Base-by-base conservation (phyloP, 2,888 invertebrate species). In the Notocelia uddmanniana region DNA sequence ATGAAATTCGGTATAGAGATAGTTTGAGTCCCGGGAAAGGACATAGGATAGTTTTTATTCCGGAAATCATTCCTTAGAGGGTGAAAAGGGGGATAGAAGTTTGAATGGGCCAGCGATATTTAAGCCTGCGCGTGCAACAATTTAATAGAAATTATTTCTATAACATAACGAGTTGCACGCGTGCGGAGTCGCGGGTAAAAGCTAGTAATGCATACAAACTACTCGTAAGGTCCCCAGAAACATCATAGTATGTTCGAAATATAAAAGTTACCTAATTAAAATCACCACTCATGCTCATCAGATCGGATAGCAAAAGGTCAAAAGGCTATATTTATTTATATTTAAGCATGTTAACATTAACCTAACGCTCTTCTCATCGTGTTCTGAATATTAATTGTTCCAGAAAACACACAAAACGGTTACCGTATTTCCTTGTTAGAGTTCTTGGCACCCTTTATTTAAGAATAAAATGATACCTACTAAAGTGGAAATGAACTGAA, bases 401-500 rank as follows among this genome's bases (percentile, higher is more conserved):
- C 82, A 85, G 82, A 84, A 84, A 87, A 78, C 81, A 84, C 82
- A 82, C 84, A 83, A 84, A 87, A 84, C 84, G 85, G 84, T 87
- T 78, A 90, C 91, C 90, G 90, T 92, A 76, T 89, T 91, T 90
- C 89, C 91, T 89, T 91, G n/a, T n/a, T n/a, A n/a, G n/a, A 91
- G 90, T 89, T 92, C 90, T 90, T 90, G 91, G 85, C 88, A 88
- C 89, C 90, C 90, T 91, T 91, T 92, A 90, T 89, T 87, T 83
- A 79, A 79, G 85, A 86, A 85, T 87, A 87, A 88, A 88, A 86
- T 85, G 79, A 85, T 85, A 80, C 82, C 86, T 85, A 89, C 89
- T 90, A 88, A 88, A 85, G 88, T 89, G 89, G 85, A 89, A 90
- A 90, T 90, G 84, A 89, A 85, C 81, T 82, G 84, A 88, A 87